Evolutionary conservation across 1,140 invertebrate species (phyloP).

Genomic region (Sitobion miscanthi): DNA sequence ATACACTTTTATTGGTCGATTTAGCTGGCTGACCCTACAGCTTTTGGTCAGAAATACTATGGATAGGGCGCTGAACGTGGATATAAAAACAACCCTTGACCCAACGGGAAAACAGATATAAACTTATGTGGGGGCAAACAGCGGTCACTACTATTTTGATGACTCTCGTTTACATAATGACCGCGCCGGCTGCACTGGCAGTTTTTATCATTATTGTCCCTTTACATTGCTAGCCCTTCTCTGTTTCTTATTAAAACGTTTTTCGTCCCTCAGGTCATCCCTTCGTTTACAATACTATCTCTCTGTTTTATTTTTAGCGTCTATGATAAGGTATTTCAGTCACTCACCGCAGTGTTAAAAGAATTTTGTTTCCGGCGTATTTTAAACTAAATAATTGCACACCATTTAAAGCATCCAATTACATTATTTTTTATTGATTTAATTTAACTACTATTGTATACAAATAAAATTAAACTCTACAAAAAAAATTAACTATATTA

Average conservation of each 20-base stretch:
- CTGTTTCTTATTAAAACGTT: constrained; percentile 54
- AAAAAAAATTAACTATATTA: not conserved
- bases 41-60: constrained; percentile 39
- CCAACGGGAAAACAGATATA: constrained; percentile 50
- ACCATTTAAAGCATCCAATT: not conserved
- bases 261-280: constrained; percentile 11
- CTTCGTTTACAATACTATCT: not conserved
- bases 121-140: constrained; percentile 14
- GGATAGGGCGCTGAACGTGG: not conserved
- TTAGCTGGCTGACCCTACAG: constrained; percentile 40
- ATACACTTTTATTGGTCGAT: constrained; percentile 54
- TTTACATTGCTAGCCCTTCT: not conserved
- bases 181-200: constrained; percentile 43
- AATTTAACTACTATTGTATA: not conserved
- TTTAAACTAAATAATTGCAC: not conserved
- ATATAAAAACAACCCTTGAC: constrained; percentile 41
- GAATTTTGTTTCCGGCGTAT: not conserved
- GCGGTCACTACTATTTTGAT: constrained; percentile 53
- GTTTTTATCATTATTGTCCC: constrained; percentile 54
- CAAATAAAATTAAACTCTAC: not conserved
- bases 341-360: not conserved
- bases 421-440: not conserved
- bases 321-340: not conserved
- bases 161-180: constrained; percentile 56
- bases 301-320: constrained; percentile 29